These are phyloP conservation scores for Pseudomyrmex sp. DNA, from an alignment of 1,140 invertebrate genomes.

Conservation along the genomic window DNA sequence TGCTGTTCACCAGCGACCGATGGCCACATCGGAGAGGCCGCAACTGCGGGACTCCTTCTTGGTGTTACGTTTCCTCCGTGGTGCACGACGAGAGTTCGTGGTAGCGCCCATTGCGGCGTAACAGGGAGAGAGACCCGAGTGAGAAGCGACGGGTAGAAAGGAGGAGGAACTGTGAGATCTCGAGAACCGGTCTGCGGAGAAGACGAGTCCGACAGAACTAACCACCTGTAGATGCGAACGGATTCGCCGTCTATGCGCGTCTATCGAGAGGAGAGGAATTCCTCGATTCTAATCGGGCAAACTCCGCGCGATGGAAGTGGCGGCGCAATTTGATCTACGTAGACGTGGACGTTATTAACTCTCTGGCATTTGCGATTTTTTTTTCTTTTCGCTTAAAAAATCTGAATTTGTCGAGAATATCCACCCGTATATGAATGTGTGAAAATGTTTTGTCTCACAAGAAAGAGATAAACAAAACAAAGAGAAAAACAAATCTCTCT, in stretches of 20 bases:
- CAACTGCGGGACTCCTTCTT: conserved; percentile 51
- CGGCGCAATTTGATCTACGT: conserved; percentile 36
- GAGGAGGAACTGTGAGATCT: conserved; percentile 53
- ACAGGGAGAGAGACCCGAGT: not conserved
- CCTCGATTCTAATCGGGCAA: conserved; percentile 58
- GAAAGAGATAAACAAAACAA: not conserved
- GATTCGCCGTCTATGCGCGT: conserved; percentile 37
- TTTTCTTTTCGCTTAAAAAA: conserved; percentile 9
- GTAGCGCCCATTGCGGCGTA: conserved; percentile 59
- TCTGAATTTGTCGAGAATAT: not conserved
- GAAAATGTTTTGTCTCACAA: not conserved
- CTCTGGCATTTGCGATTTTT: conserved; percentile 3
- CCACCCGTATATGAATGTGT: not conserved
- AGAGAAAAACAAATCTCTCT: not conserved
- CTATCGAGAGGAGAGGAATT: conserved; percentile 58
- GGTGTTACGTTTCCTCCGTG: conserved; percentile 73
- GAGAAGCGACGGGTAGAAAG: not conserved
- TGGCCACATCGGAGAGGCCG: conserved; percentile 44
- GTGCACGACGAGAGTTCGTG: conserved; percentile 46
- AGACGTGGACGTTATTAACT: conserved; percentile 40
- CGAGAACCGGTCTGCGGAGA: conserved; percentile 61
- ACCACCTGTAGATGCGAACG: conserved; percentile 68
- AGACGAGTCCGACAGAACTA: conserved; percentile 31
- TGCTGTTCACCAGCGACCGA: conserved; percentile 18
- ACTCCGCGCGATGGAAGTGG: conserved; percentile 13